Conservation (phyloP, 2,888 invertebrate genomes). For the Tillus elongatus region DNA sequence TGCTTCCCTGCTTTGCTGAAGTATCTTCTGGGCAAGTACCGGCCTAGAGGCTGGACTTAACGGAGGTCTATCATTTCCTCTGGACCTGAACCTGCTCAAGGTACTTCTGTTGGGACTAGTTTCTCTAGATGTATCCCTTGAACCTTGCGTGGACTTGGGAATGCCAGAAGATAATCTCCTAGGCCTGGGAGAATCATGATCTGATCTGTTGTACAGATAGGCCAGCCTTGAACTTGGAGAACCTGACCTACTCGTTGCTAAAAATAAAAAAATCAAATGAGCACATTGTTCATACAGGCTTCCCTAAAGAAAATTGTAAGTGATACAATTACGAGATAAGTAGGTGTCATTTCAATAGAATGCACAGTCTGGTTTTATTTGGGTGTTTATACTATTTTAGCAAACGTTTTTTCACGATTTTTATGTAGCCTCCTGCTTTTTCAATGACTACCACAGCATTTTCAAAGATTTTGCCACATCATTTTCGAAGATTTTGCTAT, state of each 20-base stretch:
- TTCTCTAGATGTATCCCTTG: slow-evolving; percentile 48
- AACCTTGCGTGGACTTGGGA: slow-evolving; percentile 59
- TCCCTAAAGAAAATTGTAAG: too few species aligned
- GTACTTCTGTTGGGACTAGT: slow-evolving; percentile 38
- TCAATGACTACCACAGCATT: too few species aligned
- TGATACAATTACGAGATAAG: too few species aligned
- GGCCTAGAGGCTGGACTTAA: slow-evolving; percentile 47
- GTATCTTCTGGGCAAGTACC: slow-evolving; percentile 70
- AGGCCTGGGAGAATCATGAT: slow-evolving; percentile 45
- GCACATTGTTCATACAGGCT: too few species aligned
- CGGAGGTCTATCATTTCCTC: slow-evolving; percentile 45
- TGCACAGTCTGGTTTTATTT: too few species aligned
- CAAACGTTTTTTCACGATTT: too few species aligned
- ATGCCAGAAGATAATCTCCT: slow-evolving; percentile 58
- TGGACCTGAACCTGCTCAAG: slow-evolving; percentile 34
- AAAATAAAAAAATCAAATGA: slow-evolving; percentile 20
- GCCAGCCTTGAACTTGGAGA: slow-evolving; percentile 83
- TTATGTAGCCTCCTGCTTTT: too few species aligned
- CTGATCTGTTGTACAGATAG: slow-evolving; percentile 55
- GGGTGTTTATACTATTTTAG: too few species aligned
- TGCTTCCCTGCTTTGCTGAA: slow-evolving; percentile 81
- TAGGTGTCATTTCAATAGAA: too few species aligned
- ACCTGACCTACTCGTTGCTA: slow-evolving; percentile 87
- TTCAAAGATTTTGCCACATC: too few species aligned
- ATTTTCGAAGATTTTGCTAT: too few species aligned